Evolutionary conservation across 2,888 invertebrate species (phyloP).

Genomic region (Panopea generosa): DNA sequence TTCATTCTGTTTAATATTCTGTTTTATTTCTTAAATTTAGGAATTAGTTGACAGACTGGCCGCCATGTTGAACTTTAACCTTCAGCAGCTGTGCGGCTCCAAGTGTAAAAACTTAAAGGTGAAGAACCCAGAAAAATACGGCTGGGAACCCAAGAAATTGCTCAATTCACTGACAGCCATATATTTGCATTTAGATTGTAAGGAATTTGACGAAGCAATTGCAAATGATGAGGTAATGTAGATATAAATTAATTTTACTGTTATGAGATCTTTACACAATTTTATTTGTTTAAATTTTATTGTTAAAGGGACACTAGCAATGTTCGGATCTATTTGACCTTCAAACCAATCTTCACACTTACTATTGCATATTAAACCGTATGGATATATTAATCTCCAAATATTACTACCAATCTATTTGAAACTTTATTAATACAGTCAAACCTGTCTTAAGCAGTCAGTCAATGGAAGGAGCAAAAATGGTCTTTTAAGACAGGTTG

Average conservation of each 20-base stretch:
- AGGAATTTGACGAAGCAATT: conserved; percentile 91
- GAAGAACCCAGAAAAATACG: conserved; percentile 96
- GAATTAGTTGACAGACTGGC: conserved; percentile 97
- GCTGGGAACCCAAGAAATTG: conserved; percentile 97
- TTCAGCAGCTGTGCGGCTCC: conserved; percentile 97
- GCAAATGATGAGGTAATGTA: conserved; percentile 98
- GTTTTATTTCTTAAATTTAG: conserved; percentile 43
- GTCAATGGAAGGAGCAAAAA: no score
- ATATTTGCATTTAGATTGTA: conserved; percentile 97
- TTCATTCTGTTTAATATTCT: no score
- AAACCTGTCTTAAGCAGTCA: no score
- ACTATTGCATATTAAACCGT: no score
- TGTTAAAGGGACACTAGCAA: neutral
- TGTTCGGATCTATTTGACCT: no score
- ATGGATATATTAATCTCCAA: no score
- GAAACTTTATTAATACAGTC: no score
- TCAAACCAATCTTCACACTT: no score
- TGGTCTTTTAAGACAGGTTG: no score
- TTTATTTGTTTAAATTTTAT: neutral
- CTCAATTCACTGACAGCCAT: conserved; percentile 97
- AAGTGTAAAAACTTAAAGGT: conserved; percentile 97
- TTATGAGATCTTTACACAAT: no score
- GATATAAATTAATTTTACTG: no score
- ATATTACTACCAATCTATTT: no score
- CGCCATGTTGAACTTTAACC: conserved; percentile 99